Percentiles rank a stretch among this genome's conserved stretches.
phyloP scores from a whole-genome alignment of 2,888 invertebrate genomes.

The Cerastoderma edule region DNA sequence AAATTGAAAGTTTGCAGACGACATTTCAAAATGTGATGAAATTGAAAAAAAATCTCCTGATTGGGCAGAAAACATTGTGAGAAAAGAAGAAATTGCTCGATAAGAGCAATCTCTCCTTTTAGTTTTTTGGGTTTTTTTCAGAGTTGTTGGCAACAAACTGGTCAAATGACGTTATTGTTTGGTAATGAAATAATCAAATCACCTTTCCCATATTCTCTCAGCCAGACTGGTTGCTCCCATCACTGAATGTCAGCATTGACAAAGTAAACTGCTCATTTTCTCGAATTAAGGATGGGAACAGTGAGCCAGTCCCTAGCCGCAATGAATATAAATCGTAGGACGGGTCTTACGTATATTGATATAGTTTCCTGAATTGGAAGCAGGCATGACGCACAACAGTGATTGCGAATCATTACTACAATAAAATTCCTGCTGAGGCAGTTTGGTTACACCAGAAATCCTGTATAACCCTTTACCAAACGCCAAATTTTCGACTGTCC shows the following conservation, averaged over 20 bases:
- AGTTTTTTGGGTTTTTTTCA: not conserved
- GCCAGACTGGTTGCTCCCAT: not conserved
- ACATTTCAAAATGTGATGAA: no score
- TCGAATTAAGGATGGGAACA: not conserved
- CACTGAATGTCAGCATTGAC: constrained; percentile 4
- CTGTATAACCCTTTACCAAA: no score
- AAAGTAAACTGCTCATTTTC: constrained; percentile 9
- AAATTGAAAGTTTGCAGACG: no score
- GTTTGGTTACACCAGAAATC: no score
- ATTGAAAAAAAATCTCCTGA: no score
- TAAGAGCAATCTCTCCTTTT: no score
- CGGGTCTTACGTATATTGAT: not conserved
- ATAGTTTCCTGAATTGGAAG: constrained; percentile 1
- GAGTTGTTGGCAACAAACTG: constrained; percentile 5
- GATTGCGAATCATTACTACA: no score
- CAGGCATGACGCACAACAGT: constrained; percentile 18
- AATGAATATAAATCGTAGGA: constrained; percentile 22
- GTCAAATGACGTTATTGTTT: not conserved
- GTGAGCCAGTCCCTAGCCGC: not conserved
- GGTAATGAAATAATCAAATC: constrained; percentile 1
- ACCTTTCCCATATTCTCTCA: not conserved
- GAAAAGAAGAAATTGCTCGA: constrained; percentile 12
- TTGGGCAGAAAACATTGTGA: no score
- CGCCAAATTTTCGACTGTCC: no score
- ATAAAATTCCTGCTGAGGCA: no score